phyloP scores from a whole-genome alignment of 2,113 vertebrate genomes.

The Antidorcas marsupialis region DNA sequence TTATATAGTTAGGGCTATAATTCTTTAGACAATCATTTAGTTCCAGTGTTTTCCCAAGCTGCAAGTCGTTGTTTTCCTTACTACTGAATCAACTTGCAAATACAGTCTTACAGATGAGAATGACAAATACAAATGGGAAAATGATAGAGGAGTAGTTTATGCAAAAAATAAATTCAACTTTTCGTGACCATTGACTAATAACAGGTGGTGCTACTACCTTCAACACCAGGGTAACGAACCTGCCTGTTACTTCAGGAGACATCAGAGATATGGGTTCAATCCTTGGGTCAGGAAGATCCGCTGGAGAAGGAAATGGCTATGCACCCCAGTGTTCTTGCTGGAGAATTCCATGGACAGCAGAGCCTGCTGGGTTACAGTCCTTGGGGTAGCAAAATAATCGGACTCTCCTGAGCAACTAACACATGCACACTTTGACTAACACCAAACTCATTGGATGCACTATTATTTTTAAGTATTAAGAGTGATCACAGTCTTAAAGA shows the following conservation, averaged over 20 bases:
- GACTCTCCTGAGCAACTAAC: not conserved
- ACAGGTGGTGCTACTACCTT: not conserved
- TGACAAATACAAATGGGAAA: not conserved
- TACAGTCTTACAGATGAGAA: not conserved
- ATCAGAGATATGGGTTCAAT: fast-evolving
- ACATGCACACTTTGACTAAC: not conserved
- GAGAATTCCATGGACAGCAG: not conserved
- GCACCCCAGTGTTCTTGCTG: not conserved
- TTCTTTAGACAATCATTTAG: not conserved
- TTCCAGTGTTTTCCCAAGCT: not conserved
- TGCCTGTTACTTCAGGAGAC: not conserved
- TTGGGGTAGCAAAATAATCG: fast-evolving
- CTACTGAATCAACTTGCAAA: not conserved
- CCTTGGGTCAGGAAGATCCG: not conserved
- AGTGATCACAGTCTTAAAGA: not conserved
- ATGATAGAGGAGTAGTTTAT: not conserved
- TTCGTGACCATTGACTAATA: not conserved
- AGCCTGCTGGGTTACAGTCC: not conserved
- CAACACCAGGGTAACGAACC: not conserved
- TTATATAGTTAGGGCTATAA: not conserved
- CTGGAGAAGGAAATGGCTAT: not conserved
- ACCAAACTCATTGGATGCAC: not conserved
- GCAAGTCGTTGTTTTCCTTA: not conserved
- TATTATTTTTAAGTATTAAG: not conserved
- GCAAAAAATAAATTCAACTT: not conserved